A percentile compares a stretch with the other conserved stretches of the same genome.
These are phyloP conservation scores for Synanthedon andrenaeformis DNA, from an alignment of 2,888 invertebrate genomes.

Conservation along the genomic window DNA sequence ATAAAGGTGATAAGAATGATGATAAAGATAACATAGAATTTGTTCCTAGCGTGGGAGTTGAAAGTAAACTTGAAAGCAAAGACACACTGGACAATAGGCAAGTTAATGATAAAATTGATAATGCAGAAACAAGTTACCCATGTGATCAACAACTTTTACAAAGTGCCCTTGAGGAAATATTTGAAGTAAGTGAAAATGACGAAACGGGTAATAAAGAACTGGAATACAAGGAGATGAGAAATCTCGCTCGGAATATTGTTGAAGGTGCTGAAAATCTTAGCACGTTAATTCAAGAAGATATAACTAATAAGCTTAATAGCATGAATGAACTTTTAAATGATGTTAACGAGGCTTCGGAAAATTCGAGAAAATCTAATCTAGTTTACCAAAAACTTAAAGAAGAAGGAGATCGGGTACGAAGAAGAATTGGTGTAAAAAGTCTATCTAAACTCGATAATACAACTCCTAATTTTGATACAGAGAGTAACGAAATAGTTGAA, in stretches of 20 bases:
- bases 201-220: conserved; percentile 36
- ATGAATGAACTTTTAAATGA: conserved; percentile 61
- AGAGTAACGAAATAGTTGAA: not conserved
- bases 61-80: not conserved
- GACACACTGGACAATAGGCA: not conserved
- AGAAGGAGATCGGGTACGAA: conserved; percentile 19
- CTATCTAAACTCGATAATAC: not conserved
- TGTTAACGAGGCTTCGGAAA: conserved; percentile 55
- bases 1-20: not conserved
- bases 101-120: conserved; percentile 4
- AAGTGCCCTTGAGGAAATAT: conserved; percentile 36
- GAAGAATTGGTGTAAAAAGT: not conserved
- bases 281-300: conserved; percentile 56
- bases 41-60: not conserved
- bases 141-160: conserved; percentile 42
- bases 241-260: conserved; percentile 47
- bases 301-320: conserved; percentile 58
- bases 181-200: conserved; percentile 28
- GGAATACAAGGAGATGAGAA: conserved; percentile 55
- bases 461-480: not conserved
- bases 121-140: conserved; percentile 26
- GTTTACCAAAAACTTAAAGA: conserved; percentile 46
- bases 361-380: conserved; percentile 48
- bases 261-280: conserved; percentile 57
- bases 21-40: not conserved